Evolutionary conservation across 2,113 vertebrate genomes (phyloP), one percentile per base, ranked within the genome.

Genomic region (Gallinago media): DNA sequence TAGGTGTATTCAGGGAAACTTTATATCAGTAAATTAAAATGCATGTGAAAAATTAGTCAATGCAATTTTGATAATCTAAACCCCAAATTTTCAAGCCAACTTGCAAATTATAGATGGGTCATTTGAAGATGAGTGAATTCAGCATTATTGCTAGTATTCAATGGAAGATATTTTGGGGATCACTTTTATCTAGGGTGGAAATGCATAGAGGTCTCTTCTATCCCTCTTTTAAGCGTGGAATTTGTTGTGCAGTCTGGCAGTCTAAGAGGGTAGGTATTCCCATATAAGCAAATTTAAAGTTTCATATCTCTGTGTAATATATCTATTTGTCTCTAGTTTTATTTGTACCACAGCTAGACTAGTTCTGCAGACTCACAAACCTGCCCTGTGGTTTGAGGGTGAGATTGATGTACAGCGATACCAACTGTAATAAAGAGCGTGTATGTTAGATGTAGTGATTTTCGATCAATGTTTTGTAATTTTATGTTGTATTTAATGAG

Each of bases 401-500:
- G 92, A 92, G 82, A 67, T 78, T 94, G 85, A 88, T 86, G 46
- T 58, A 34, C 22, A 0, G 72, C 0, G 0, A 15, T 81, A 86
- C 8, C 83, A 81, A 13, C 65, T 38, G 68, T 52, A 74, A 59
- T 74, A 63, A 94, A 77, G 76, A 84, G 47, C 40, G 6, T n/a
- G 32, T 59, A 40, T 92, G 59, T 55, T 96, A 65, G 72, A 52
- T 71, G 38, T 67, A 89, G 61, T 93, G 85, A 92, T 92, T 92
- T 92, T 93, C 26, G 4, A 61, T 93, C 82, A 86, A 44, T 1
- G 12, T 90, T 88, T 81, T 89, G 55, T 88, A 95, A 58, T 66
- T 93, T 88, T 85, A 55, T 79, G 34, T 87, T 26, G 8, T 94
- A 81, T 88, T 93, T 96, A 94, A 96, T 97, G 83, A 96, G 21